Evolutionary conservation across 2,888 invertebrate genomes (phyloP).

Genomic region (Junonia oenone): DNA sequence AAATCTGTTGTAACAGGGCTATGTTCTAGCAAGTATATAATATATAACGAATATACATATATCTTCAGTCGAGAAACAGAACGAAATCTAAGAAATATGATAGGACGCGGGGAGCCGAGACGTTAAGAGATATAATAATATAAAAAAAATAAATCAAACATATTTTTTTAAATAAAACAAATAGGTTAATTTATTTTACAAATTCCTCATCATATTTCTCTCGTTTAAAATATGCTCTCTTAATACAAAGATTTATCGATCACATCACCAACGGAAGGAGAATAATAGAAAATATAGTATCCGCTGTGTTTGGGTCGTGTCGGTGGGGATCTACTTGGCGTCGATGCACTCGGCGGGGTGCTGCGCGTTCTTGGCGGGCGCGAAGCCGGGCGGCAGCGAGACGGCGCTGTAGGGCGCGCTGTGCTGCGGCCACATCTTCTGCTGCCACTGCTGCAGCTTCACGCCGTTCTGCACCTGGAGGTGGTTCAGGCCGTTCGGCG

Average conservation of each 20-base stretch:
- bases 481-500: slow-evolving; percentile 56
- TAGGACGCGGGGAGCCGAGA: slow-evolving; percentile 44
- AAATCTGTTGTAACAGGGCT: slow-evolving; percentile 67
- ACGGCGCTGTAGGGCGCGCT: slow-evolving; percentile 42
- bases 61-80: slow-evolving; percentile 44
- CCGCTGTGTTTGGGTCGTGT: slow-evolving; percentile 27
- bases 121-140: slow-evolving; percentile 33
- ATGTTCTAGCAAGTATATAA: slow-evolving; percentile 61
- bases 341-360: slow-evolving; percentile 74
- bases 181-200: slow-evolving; percentile 79
- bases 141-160: slow-evolving; percentile 50
- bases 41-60: slow-evolving; percentile 63
- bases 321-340: slow-evolving; percentile 60
- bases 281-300: slow-evolving; percentile 57
- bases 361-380: slow-evolving; percentile 56
- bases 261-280: slow-evolving; percentile 65
- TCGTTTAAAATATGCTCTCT: slow-evolving; percentile 76
- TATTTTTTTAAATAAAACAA: slow-evolving; percentile 72
- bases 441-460: slow-evolving; percentile 29
- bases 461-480: slow-evolving; percentile 42
- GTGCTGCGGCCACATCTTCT: slow-evolving; percentile 38
- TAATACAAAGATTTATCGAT: slow-evolving; percentile 78
- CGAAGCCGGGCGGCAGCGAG: slow-evolving; percentile 72
- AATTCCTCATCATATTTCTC: slow-evolving; percentile 80
- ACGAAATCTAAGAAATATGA: slow-evolving; percentile 58